Evolutionary conservation across 2,888 invertebrate genomes (phyloP).

Genomic region (Nycteola revayana): DNA sequence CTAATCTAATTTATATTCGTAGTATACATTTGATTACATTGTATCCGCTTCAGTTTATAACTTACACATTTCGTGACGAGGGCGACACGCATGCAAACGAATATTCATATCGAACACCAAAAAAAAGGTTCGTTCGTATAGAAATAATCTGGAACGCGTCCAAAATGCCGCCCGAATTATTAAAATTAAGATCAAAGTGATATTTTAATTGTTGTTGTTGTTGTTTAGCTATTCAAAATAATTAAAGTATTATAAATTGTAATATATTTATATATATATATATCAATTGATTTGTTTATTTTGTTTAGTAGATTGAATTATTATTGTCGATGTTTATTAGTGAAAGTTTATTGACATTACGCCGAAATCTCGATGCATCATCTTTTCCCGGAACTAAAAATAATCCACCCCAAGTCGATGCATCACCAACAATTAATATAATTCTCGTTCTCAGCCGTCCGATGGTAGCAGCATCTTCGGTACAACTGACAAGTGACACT

Average conservation of each 20-base stretch:
- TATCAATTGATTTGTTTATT: not conserved
- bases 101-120: constrained; percentile 66
- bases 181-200: constrained; percentile 49
- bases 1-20: no score
- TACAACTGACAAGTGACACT: constrained; percentile 39
- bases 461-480: constrained; percentile 26
- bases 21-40: no score
- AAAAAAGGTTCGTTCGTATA: constrained; percentile 51
- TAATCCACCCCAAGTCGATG: constrained; percentile 27
- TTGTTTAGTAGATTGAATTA: not conserved
- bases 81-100: constrained; percentile 62
- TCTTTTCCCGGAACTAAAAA: constrained; percentile 11
- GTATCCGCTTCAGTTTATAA: constrained; percentile 25
- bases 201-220: constrained; percentile 58
- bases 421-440: constrained; percentile 34
- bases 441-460: constrained; percentile 40
- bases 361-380: not conserved
- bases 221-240: no score
- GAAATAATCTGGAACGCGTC: constrained; percentile 64
- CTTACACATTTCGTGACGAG: constrained; percentile 46
- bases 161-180: constrained; percentile 56
- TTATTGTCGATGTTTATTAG: not conserved
- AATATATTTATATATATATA: not conserved
- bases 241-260: no score
- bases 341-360: not conserved